A percentile compares a stretch with the other conserved stretches of the same genome.
These are phyloP conservation scores for Spodoptera frugiperda DNA, from an alignment of 1,140 invertebrate genomes.

Conservation along the genomic window DNA sequence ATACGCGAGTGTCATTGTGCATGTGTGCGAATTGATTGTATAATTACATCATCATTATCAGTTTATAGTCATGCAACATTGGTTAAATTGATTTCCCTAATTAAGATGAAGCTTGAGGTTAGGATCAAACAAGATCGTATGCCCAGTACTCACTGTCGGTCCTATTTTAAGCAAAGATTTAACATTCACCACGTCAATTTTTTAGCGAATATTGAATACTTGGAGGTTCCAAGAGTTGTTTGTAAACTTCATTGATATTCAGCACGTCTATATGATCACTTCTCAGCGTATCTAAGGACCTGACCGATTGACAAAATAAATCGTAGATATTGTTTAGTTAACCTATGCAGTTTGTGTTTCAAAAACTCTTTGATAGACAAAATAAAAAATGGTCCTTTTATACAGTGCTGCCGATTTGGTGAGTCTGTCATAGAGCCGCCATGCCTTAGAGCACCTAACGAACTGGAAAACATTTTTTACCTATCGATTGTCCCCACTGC, in stretches of 20 bases:
- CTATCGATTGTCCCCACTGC: slow-evolving; percentile 78
- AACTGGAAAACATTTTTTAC: slow-evolving; percentile 59
- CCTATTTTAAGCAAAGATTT: background rate
- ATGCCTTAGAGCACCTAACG: slow-evolving; percentile 6
- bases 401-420: background rate
- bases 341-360: background rate
- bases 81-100: slow-evolving; percentile 72
- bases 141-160: background rate
- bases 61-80: slow-evolving; percentile 70
- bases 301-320: too few species aligned
- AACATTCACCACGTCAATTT: background rate
- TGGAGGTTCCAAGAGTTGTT: background rate
- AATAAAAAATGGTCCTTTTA: background rate
- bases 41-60: slow-evolving; percentile 74
- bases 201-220: background rate
- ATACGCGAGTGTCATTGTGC: slow-evolving; percentile 31
- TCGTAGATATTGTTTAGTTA: background rate
- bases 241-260: background rate
- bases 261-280: background rate
- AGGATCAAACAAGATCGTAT: slow-evolving; percentile 21
- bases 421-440: background rate
- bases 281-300: slow-evolving; percentile 6
- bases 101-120: slow-evolving; percentile 53
- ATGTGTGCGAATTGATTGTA: slow-evolving; percentile 58
- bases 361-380: background rate